Conservation (phyloP, 2,113 vertebrate species). For the Dipodomys spectabilis region DNA sequence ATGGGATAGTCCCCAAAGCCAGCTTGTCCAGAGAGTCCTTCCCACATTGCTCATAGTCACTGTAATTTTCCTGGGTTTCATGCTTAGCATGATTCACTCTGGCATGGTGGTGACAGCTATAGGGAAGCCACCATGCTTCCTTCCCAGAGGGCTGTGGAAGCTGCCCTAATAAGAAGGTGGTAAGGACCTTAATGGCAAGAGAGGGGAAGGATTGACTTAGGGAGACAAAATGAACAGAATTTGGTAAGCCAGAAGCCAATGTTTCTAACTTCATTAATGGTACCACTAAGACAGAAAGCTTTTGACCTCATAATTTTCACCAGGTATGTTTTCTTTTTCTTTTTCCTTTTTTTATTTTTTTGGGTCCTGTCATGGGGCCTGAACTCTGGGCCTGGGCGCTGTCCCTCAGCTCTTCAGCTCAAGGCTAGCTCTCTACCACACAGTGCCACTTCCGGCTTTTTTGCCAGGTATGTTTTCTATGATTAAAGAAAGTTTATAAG, state of each 20-base stretch:
- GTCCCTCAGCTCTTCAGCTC: too few species aligned
- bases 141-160: not conserved
- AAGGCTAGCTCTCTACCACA: too few species aligned
- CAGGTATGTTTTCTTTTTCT: not conserved
- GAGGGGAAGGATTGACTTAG: not conserved
- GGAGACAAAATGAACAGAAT: not conserved
- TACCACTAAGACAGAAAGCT: not conserved
- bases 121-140: not conserved
- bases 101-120: not conserved
- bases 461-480: too few species aligned
- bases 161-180: not conserved
- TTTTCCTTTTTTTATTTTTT: too few species aligned
- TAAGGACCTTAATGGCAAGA: not conserved
- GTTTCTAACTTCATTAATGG: not conserved
- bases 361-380: too few species aligned
- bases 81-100: not conserved
- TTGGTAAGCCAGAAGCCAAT: not conserved
- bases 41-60: not conserved
- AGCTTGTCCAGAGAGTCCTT: not conserved
- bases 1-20: not conserved
- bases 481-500: not conserved
- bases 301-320: not conserved
- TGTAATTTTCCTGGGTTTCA: not conserved
- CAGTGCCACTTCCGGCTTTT: too few species aligned
- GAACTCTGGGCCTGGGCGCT: too few species aligned